phyloP scores from a whole-genome alignment of 1,140 invertebrate species.

The Mya arenaria region DNA sequence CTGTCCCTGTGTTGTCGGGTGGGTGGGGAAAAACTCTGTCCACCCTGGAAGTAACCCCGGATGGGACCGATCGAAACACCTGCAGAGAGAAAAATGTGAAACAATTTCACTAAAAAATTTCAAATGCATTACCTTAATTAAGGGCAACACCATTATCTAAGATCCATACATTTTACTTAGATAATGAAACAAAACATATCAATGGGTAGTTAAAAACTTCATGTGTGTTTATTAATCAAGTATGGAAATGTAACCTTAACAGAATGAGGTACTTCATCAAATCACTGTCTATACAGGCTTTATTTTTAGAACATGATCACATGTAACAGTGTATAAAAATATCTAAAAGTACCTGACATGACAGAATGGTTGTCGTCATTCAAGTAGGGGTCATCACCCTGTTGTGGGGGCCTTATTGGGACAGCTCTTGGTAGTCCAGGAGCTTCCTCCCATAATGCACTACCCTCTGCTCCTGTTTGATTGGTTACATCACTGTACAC shows the following conservation, averaged over 20 bases:
- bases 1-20: slow-evolving; percentile 66
- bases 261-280: no score
- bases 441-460: not conserved
- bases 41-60: slow-evolving; percentile 14
- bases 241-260: no score
- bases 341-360: slow-evolving; percentile 6
- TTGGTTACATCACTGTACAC: not conserved
- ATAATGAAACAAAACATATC: not conserved
- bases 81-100: not conserved
- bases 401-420: slow-evolving; percentile 61
- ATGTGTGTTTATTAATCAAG: no score
- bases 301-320: no score
- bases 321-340: not conserved
- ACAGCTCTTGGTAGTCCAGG: slow-evolving; percentile 50
- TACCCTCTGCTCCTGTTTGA: not conserved
- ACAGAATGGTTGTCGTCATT: slow-evolving; percentile 1
- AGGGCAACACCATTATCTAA: not conserved
- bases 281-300: no score
- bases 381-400: slow-evolving; percentile 33
- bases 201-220: no score
- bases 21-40: slow-evolving; percentile 67
- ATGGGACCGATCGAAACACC: not conserved
- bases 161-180: not conserved
- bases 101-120: not conserved
- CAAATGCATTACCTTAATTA: not conserved